These are phyloP conservation scores for Callipepla squamata DNA, from an alignment of 2,113 vertebrate species.

Conservation along the genomic window DNA sequence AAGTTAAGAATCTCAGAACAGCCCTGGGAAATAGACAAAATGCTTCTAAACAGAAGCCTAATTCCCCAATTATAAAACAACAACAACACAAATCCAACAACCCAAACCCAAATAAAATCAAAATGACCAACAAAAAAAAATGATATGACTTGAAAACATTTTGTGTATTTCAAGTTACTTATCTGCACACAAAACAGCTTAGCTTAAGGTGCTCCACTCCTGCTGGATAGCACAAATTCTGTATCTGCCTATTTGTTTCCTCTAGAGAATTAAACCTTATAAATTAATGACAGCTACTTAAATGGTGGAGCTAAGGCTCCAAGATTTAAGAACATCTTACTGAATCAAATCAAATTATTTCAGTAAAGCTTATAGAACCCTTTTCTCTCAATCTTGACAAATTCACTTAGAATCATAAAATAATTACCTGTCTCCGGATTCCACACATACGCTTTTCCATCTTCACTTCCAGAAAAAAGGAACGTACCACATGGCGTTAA, in stretches of 20 bases:
- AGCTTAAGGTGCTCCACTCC: neutral
- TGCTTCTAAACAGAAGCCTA: neutral
- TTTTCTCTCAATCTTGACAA: neutral
- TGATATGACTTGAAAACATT: neutral
- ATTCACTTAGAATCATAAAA: neutral
- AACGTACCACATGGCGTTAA: slow-evolving; percentile 94
- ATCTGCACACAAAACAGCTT: neutral
- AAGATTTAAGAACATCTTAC: neutral
- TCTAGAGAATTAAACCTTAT: neutral
- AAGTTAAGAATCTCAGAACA: neutral
- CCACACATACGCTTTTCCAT: slow-evolving; percentile 95
- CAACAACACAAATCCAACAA: neutral
- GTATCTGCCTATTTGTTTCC: neutral
- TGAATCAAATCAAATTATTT: neutral
- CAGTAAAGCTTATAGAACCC: neutral
- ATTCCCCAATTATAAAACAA: neutral
- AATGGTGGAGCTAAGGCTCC: neutral
- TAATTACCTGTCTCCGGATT: slow-evolving; percentile 92
- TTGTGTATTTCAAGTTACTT: neutral
- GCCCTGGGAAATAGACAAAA: neutral
- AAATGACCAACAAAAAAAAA: neutral
- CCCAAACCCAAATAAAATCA: neutral
- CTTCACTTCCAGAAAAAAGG: slow-evolving; percentile 95
- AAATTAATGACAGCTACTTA: neutral
- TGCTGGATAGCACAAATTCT: neutral